phyloP scores from a whole-genome alignment of 2,888 invertebrate genomes.

The Hydrotaea diabolus region DNA sequence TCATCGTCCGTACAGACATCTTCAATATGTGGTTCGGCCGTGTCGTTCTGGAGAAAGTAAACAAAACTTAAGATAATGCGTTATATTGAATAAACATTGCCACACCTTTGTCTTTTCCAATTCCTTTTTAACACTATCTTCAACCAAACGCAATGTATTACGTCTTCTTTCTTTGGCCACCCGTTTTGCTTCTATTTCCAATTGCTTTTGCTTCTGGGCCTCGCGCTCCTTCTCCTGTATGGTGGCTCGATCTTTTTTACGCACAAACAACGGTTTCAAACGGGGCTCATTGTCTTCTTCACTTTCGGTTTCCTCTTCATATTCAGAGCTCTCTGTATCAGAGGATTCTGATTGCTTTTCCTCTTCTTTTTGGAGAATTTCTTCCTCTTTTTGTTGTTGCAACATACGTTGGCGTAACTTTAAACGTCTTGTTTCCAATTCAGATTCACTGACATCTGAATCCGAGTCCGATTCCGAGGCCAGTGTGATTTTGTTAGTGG shows the following conservation, averaged over 20 bases:
- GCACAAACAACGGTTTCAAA: slow-evolving; percentile 96
- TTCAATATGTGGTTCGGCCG: slow-evolving; percentile 89
- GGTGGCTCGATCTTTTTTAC: slow-evolving; percentile 96
- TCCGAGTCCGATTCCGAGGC: slow-evolving; percentile 86
- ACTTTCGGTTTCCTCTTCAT: slow-evolving; percentile 91
- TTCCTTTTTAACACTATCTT: slow-evolving; percentile 93
- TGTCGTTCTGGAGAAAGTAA: slow-evolving; percentile 86
- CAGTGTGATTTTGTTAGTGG: slow-evolving; percentile 78
- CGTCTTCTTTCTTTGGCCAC: slow-evolving; percentile 93
- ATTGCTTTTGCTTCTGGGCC: slow-evolving; percentile 90
- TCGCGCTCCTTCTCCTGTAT: slow-evolving; percentile 97
- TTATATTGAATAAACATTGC: too few species aligned
- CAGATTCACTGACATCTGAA: slow-evolving; percentile 91
- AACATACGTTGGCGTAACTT: slow-evolving; percentile 85
- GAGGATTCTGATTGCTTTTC: slow-evolving; percentile 85
- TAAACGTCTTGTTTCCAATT: slow-evolving; percentile 91
- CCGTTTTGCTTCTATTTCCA: slow-evolving; percentile 91
- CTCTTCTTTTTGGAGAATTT: slow-evolving; percentile 82
- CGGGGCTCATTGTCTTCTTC: slow-evolving; percentile 95
- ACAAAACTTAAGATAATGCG: too few species aligned
- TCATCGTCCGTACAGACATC: slow-evolving; percentile 97
- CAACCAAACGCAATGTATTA: slow-evolving; percentile 93
- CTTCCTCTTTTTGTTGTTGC: slow-evolving; percentile 87
- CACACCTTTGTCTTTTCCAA: slow-evolving; percentile 84
- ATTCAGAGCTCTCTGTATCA: slow-evolving; percentile 88